Conservation (phyloP, 2,888 invertebrate species). For the Shargacucullia verbasci region DNA sequence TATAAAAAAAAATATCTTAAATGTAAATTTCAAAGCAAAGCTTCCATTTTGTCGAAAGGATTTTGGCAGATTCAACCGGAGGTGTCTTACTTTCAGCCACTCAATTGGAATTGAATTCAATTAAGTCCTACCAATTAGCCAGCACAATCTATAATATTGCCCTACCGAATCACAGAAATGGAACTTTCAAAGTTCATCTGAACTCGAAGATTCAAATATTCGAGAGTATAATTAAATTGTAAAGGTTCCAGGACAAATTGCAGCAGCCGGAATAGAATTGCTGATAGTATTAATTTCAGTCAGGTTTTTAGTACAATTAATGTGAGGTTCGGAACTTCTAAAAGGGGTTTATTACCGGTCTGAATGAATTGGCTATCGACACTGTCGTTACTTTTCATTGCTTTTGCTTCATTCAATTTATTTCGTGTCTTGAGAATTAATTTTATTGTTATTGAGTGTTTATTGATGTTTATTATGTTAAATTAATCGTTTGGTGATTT, state of each 20-base stretch:
- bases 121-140: conserved; percentile 69
- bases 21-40: conserved; percentile 9
- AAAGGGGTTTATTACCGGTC: conserved; percentile 70
- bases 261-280: conserved; percentile 62
- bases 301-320: conserved; percentile 73
- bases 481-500: too few species aligned
- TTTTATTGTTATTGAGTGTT: conserved; percentile 44
- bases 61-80: conserved; percentile 19
- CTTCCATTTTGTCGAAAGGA: conserved; percentile 4
- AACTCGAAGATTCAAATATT: conserved; percentile 68
- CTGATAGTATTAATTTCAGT: conserved; percentile 75
- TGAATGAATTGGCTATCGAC: conserved; percentile 69
- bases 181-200: conserved; percentile 63
- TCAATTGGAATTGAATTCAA: conserved; percentile 68
- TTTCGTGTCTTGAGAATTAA: conserved; percentile 53
- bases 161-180: conserved; percentile 62
- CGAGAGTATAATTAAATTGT: conserved; percentile 74
- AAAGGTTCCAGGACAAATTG: conserved; percentile 75
- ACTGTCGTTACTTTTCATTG: conserved; percentile 66
- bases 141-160: conserved; percentile 67
- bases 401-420: conserved; percentile 63
- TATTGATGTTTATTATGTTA: conserved; percentile 5
- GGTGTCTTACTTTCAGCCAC: conserved; percentile 45
- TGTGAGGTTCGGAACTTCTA: conserved; percentile 62
- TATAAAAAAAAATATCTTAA: background rate